These are phyloP conservation scores for Gallinago solitaria DNA, from an alignment of 2,797 vertebrate species.

Conservation along the genomic window DNA sequence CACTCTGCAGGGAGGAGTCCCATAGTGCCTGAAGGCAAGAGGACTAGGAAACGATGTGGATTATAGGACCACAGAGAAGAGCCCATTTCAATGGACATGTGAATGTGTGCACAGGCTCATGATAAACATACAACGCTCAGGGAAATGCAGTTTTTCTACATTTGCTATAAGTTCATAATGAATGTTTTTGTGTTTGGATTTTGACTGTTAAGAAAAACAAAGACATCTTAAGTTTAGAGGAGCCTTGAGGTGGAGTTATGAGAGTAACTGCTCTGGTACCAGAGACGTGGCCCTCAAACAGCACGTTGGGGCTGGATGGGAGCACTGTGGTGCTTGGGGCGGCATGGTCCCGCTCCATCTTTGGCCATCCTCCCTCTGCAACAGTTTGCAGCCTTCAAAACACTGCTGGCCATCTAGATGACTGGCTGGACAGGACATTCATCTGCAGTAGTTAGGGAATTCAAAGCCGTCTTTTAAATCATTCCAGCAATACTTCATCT, in stretches of 20 bases:
- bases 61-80: neutral
- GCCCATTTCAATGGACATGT: rapidly evolving
- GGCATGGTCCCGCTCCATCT: neutral
- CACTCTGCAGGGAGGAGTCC: neutral
- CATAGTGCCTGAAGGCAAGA: neutral
- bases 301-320: neutral
- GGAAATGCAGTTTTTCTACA: neutral
- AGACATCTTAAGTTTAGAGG: neutral
- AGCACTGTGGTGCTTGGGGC: neutral
- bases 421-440: neutral
- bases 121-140: rapidly evolving
- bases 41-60: rapidly evolving
- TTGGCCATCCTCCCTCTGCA: neutral
- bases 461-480: neutral
- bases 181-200: neutral
- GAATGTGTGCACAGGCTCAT: neutral
- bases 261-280: neutral
- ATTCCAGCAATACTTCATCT: neutral
- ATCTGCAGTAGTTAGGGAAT: slow-evolving; percentile 19
- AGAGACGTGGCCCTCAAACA: neutral
- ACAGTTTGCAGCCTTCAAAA: slow-evolving; percentile 8
- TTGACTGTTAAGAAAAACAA: neutral
- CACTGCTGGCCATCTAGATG: neutral
- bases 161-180: neutral
- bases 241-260: neutral